Evolutionary conservation across 2,888 invertebrate species (phyloP).

Genomic region (Luffia ferchaultella): DNA sequence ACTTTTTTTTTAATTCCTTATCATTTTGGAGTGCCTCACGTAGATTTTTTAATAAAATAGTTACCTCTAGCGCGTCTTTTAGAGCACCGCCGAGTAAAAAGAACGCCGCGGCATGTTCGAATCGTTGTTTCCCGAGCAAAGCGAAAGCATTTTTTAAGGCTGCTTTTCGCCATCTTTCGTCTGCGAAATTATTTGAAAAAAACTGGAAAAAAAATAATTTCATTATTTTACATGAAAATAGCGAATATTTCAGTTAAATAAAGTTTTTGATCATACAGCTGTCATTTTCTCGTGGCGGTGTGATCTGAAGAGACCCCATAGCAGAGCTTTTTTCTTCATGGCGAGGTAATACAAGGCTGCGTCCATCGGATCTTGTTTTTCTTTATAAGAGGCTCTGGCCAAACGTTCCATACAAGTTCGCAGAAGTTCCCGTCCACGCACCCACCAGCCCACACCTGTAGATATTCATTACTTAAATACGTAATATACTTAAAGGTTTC

Average conservation of each 20-base stretch:
- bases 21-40: too few relatives aligned
- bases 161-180: conserved; percentile 96
- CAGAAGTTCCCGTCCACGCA: conserved; percentile 83
- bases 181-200: conserved; percentile 92
- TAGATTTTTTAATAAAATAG: too few relatives aligned
- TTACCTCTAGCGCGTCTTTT: conserved; percentile 93
- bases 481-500: too few relatives aligned
- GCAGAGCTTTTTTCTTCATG: conserved; percentile 95
- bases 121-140: conserved; percentile 92
- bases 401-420: conserved; percentile 89
- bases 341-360: conserved; percentile 97
- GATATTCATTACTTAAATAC: not conserved
- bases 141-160: conserved; percentile 98
- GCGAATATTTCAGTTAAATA: not conserved
- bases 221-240: not conserved
- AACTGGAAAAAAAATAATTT: conserved; percentile 61
- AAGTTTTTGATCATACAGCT: conserved; percentile 29
- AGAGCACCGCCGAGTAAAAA: conserved; percentile 94
- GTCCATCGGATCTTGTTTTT: conserved; percentile 94
- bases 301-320: conserved; percentile 95
- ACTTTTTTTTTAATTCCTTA: too few relatives aligned
- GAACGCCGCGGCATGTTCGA: conserved; percentile 98
- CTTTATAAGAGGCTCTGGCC: conserved; percentile 93
- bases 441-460: conserved; percentile 93
- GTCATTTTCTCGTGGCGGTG: conserved; percentile 93